Evolutionary conservation across 1,140 invertebrate species (phyloP).

Genomic region (Orchesella cincta): DNA sequence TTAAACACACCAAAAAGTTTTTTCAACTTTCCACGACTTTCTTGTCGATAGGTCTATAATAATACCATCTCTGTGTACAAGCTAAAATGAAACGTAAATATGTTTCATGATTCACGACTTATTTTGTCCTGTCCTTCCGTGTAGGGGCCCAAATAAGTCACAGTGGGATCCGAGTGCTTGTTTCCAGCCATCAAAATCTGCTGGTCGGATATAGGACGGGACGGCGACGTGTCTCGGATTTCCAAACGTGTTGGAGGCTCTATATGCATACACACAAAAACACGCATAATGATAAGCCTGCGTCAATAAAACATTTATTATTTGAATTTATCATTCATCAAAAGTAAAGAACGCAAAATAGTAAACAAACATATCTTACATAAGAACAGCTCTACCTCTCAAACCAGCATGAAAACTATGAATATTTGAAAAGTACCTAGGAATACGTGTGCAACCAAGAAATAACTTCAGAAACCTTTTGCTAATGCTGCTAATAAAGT

Average conservation of each 20-base stretch:
- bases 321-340: not conserved
- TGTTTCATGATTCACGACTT: too few relatives aligned
- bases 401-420: too few relatives aligned
- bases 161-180: slow-evolving; percentile 31
- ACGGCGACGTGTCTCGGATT: slow-evolving; percentile 47
- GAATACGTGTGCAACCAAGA: too few relatives aligned
- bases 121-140: slow-evolving; percentile 49
- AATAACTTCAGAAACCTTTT: too few relatives aligned
- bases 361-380: not conserved
- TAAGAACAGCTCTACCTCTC: too few relatives aligned
- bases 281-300: not conserved
- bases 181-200: slow-evolving; percentile 40
- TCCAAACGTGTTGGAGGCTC: slow-evolving; percentile 51
- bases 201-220: slow-evolving; percentile 49
- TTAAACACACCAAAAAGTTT: too few relatives aligned
- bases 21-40: too few relatives aligned
- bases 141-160: slow-evolving; percentile 50
- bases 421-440: too few relatives aligned
- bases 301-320: not conserved
- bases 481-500: too few relatives aligned
- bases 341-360: not conserved
- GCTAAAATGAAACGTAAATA: too few relatives aligned
- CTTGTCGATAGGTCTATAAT: too few relatives aligned
- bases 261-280: slow-evolving; percentile 36
- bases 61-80: too few relatives aligned